These are phyloP conservation scores for Pedetes capensis DNA, from an alignment of 2,113 vertebrate genomes.

Conservation along the genomic window DNA sequence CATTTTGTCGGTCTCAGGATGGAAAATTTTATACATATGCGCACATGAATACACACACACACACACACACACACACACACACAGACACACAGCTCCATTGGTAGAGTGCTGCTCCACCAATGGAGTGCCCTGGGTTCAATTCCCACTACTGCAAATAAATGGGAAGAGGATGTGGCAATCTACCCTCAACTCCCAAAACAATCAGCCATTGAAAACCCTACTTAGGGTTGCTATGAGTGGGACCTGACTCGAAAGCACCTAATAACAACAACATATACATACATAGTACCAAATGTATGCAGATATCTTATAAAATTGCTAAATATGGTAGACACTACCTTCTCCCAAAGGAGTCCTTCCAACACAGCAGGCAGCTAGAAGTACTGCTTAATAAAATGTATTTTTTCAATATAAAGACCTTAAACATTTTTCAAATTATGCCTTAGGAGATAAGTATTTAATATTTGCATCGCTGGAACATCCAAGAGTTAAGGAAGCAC, in stretches of 20 bases:
- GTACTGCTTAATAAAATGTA: background rate
- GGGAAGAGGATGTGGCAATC: too few species aligned
- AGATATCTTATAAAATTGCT: background rate
- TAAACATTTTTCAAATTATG: background rate
- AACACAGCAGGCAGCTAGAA: background rate
- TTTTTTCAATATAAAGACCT: background rate
- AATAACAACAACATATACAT: too few species aligned
- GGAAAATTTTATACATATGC: background rate
- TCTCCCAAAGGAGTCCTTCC: background rate
- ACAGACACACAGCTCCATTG: too few species aligned
- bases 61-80: too few species aligned
- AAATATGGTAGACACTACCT: background rate
- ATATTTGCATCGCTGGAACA: background rate
- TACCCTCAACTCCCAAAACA: too few species aligned
- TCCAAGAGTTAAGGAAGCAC: background rate
- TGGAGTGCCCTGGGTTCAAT: too few species aligned
- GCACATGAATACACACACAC: accelerated
- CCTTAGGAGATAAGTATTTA: background rate
- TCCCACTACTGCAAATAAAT: too few species aligned
- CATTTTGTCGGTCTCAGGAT: background rate
- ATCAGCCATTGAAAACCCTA: too few species aligned
- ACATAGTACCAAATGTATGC: background rate
- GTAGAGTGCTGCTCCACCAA: too few species aligned
- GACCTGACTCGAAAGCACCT: too few species aligned
- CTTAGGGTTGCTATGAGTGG: too few species aligned